phyloP scores from a whole-genome alignment of 2,113 vertebrate species.

The Neolamprologus hecqui region DNA sequence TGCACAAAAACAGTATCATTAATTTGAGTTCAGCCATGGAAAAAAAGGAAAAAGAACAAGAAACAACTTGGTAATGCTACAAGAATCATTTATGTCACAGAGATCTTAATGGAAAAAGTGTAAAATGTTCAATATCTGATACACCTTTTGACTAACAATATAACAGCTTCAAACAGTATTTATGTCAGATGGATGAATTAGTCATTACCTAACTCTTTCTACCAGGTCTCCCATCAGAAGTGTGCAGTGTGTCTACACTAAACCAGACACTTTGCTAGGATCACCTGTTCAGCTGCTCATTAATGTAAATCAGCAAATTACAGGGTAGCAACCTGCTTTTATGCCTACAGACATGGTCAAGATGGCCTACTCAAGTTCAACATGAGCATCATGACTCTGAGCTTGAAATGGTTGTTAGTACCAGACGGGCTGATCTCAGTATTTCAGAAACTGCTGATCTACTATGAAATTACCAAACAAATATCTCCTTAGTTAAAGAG shows the following conservation, averaged over 20 bases:
- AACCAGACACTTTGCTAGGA: neutral
- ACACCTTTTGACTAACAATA: neutral
- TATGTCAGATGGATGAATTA: neutral
- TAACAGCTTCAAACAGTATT: neutral
- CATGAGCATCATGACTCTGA: neutral
- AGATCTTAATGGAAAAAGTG: neutral
- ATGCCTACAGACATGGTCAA: neutral
- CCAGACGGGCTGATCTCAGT: neutral
- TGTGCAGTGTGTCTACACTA: neutral
- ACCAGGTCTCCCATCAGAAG: neutral
- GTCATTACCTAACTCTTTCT: neutral
- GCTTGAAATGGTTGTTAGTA: neutral
- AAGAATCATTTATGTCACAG: neutral
- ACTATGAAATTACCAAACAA: neutral
- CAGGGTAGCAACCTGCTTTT: neutral
- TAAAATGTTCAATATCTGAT: neutral
- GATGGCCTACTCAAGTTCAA: neutral
- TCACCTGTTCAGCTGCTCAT: neutral
- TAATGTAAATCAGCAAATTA: neutral
- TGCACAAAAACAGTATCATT: slow-evolving; percentile 34
- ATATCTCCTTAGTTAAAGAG: neutral
- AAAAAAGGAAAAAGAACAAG: neutral
- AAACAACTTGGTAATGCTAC: neutral
- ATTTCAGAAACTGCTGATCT: neutral
- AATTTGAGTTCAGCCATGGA: neutral